Conservation (phyloP, 2,888 invertebrate species). For the Phyllotreta cruciferae region DNA sequence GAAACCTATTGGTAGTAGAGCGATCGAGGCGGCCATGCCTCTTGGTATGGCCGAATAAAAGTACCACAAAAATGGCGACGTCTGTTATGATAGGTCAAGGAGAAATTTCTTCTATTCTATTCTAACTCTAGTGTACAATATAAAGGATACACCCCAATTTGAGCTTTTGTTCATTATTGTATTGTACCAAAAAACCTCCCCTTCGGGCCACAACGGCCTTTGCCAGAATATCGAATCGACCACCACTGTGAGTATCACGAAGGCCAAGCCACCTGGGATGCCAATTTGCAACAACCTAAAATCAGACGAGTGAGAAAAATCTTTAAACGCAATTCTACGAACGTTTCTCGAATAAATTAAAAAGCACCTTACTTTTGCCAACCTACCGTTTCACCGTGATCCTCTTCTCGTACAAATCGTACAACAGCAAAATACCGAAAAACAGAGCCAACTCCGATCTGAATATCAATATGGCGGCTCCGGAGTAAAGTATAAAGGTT, state of each 20-base stretch:
- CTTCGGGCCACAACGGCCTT: conserved; percentile 93
- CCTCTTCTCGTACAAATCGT: conserved; percentile 77
- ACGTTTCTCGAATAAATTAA: background rate
- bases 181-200: conserved; percentile 96
- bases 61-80: conserved; percentile 96
- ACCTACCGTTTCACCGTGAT: conserved; percentile 72
- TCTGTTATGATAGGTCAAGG: conserved; percentile 65
- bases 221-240: conserved; percentile 96
- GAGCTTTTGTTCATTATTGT: conserved; percentile 92
- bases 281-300: conserved; percentile 75
- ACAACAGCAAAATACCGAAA: conserved; percentile 82
- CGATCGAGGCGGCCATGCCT: conserved; percentile 81
- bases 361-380: conserved; percentile 38
- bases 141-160: conserved; percentile 95
- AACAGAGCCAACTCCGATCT: conserved; percentile 88
- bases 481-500: conserved; percentile 83
- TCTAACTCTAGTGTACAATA: background rate
- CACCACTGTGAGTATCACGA: conserved; percentile 74
- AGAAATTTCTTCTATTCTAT: conserved; percentile 32
- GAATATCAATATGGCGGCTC: conserved; percentile 87
- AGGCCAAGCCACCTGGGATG: conserved; percentile 73
- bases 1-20: conserved; percentile 81
- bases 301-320: conserved; percentile 35
- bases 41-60: conserved; percentile 97
- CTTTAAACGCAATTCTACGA: background rate